Conservation (phyloP, 2,113 vertebrate genomes). For the Corythornis cristatus region DNA sequence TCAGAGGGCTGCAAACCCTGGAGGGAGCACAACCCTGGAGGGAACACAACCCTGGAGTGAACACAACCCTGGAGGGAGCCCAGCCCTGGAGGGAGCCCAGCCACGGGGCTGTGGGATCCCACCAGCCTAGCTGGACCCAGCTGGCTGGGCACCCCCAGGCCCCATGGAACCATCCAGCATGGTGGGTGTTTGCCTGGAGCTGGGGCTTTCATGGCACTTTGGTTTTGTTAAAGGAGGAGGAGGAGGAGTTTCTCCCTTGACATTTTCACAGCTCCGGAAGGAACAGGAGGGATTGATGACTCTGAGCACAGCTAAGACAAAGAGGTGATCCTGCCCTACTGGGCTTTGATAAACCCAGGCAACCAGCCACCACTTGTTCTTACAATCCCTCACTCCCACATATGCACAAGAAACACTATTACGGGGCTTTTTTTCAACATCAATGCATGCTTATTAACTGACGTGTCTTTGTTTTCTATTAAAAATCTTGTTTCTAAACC, state of each 20-base stretch:
- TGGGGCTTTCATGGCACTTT: background rate
- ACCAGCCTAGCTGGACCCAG: rapidly evolving
- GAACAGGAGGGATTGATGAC: conserved; percentile 69
- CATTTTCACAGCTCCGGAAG: conserved; percentile 62
- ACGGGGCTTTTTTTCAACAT: conserved; percentile 19
- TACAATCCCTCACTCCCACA: conserved; percentile 64
- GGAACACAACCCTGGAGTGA: background rate
- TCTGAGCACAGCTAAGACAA: conserved; percentile 61
- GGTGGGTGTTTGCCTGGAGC: background rate
- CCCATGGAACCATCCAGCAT: rapidly evolving
- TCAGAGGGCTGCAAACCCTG: background rate
- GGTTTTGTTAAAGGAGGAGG: background rate
- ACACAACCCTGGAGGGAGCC: background rate
- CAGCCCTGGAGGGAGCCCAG: background rate
- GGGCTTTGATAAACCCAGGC: conserved; percentile 78
- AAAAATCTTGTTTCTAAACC: conserved; percentile 57
- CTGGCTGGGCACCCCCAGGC: background rate
- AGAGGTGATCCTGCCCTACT: conserved; percentile 73
- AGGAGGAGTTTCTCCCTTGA: conserved; percentile 57
- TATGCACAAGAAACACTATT: conserved; percentile 49
- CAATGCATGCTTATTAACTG: conserved; percentile 55
- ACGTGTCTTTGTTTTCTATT: conserved; percentile 60
- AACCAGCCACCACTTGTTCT: conserved; percentile 79
- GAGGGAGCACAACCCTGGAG: background rate
- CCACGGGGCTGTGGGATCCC: rapidly evolving